These are phyloP conservation scores for Rhyacophila evoluta DNA, from an alignment of 2,888 invertebrate species.

Conservation along the genomic window DNA sequence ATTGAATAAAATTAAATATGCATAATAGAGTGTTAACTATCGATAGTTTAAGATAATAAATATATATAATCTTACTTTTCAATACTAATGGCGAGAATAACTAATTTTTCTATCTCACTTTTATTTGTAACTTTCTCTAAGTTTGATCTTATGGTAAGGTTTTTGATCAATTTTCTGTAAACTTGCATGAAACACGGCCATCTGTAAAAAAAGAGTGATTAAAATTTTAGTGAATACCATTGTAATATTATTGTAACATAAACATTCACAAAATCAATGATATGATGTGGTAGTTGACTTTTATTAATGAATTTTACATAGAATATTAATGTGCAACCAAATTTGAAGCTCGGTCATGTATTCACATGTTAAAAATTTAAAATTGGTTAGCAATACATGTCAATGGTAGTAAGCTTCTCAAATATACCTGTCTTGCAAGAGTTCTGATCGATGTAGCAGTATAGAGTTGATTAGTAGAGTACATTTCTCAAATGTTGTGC, in stretches of 20 bases:
- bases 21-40: not conserved
- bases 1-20: no score
- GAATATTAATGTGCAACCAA: no score
- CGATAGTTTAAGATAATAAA: not conserved
- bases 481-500: slow-evolving; percentile 60
- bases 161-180: slow-evolving; percentile 60
- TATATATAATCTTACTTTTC: slow-evolving; percentile 62
- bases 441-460: slow-evolving; percentile 63
- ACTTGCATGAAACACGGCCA: slow-evolving; percentile 68
- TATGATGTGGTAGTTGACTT: no score
- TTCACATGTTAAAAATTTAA: no score
- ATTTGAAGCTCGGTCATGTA: no score
- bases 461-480: slow-evolving; percentile 62
- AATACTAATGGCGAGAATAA: slow-evolving; percentile 63
- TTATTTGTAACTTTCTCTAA: slow-evolving; percentile 58
- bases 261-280: not conserved
- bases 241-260: not conserved
- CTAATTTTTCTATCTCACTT: slow-evolving; percentile 60
- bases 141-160: slow-evolving; percentile 60
- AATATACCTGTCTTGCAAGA: slow-evolving; percentile 66
- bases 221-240: no score
- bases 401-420: not conserved
- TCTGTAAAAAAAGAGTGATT: slow-evolving; percentile 57
- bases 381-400: no score
- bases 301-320: no score